Evolutionary conservation across 2,888 invertebrate genomes (phyloP), one percentile per base, ranked within the genome.

Genomic region (Hydropsyche betteni): DNA sequence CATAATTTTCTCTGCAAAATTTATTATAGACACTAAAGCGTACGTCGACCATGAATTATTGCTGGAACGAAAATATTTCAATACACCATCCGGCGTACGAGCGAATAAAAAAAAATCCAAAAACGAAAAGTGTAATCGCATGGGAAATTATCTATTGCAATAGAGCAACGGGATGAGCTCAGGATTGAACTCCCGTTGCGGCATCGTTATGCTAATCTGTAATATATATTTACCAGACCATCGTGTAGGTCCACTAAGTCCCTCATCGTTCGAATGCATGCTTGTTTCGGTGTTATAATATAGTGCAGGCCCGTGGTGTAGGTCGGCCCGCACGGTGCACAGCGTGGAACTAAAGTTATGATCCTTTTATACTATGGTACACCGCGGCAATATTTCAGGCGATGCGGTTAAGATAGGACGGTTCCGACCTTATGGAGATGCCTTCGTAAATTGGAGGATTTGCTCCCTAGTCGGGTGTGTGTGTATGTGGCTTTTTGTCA

Each of bases 321-420:
- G 24, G 24, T 24, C 24, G 24, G 24, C 24, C 24, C 24, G 24
- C 24, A 24, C 24, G 24, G 24, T 24, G 58, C 58, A 58, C 58
- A 58, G 58, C 58, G 8, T 58, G 58, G 58, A 58, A 58, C 58
- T 58, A 24, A 58, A 58, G 58, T 58, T 58, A 58, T 58, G 58
- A 16, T 58, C 58, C 58, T 58, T 58, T 58, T 58, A 58, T 58
- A 24, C 16, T n/a, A 58, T 16, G 58, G 58, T 58, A 58, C 16
- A 58, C 24, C 58, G 58, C 58, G 58, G 58, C 58, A 14, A 58
- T 58, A 58, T 58, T 58, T 58, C 58, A 58, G 16, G 24, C 24
- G 58, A 58, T 58, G 58, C 58, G 58, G 58, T 58, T 58, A 58
- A 58, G 58, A 58, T 58, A 58, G 58, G 58, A 53, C 5, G n/a